phyloP scores from a whole-genome alignment of 1,140 invertebrate genomes.

The Drosophila baimaii region DNA sequence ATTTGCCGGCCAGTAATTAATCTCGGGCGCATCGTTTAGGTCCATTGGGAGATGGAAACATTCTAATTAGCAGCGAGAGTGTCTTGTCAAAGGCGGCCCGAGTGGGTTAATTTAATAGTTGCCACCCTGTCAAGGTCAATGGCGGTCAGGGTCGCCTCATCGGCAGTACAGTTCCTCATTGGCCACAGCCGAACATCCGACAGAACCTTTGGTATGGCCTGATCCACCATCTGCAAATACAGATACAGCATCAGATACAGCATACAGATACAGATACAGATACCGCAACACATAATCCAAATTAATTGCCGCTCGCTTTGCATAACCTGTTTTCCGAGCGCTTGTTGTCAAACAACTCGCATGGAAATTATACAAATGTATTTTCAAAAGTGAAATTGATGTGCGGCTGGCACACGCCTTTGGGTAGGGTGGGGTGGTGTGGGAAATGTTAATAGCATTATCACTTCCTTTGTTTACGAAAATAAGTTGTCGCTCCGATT shows the following conservation, averaged over 20 bases:
- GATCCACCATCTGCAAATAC: constrained; percentile 17
- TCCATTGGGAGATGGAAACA: constrained; percentile 19
- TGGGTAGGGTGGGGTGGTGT: neutral
- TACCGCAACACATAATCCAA: constrained; percentile 32
- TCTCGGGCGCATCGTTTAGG: constrained; percentile 5
- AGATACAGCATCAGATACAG: constrained; percentile 1
- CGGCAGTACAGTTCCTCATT: constrained; percentile 41
- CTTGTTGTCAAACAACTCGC: constrained; percentile 20
- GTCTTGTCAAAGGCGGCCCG: neutral
- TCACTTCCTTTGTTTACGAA: constrained; percentile 33
- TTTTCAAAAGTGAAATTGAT: constrained; percentile 43
- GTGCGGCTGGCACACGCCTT: constrained; percentile 3
- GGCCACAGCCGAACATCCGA: constrained; percentile 21
- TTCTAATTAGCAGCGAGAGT: constrained; percentile 27
- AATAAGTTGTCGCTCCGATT: constrained; percentile 27
- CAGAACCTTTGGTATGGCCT: constrained; percentile 45
- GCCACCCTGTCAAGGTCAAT: constrained; percentile 18
- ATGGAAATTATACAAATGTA: constrained; percentile 41
- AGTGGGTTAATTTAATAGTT: constrained; percentile 8
- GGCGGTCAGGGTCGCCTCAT: constrained; percentile 25
- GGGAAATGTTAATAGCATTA: constrained; percentile 14
- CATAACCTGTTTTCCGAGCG: constrained; percentile 43
- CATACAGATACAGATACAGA: constrained; percentile 6
- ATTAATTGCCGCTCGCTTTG: constrained; percentile 37
- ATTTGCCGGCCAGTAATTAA: constrained; percentile 30